phyloP scores from a whole-genome alignment of 2,113 vertebrate genomes.

The Herpetotheres cachinnans region DNA sequence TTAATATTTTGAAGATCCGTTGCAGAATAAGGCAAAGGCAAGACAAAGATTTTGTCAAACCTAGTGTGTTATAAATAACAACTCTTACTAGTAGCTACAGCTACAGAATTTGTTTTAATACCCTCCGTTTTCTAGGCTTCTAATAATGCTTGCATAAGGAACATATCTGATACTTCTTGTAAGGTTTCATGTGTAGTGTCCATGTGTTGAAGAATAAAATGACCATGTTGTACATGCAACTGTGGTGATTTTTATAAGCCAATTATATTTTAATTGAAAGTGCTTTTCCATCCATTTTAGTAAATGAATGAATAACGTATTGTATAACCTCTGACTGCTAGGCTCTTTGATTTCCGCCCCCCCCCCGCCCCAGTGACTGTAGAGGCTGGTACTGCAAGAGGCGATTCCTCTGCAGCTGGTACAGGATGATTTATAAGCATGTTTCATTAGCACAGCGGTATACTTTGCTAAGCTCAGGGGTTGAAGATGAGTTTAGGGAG shows the following conservation, averaged over 20 bases:
- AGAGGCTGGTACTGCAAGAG: slow-evolving; percentile 90
- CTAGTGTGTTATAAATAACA: not conserved
- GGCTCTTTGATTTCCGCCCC: slow-evolving; percentile 66
- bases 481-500: slow-evolving; percentile 14
- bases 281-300: slow-evolving; percentile 46
- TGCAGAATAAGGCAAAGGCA: not conserved
- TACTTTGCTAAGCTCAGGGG: slow-evolving; percentile 13
- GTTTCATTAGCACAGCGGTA: slow-evolving; percentile 30
- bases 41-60: not conserved
- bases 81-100: not conserved
- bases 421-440: slow-evolving; percentile 71
- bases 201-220: not conserved
- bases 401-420: slow-evolving; percentile 78
- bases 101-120: not conserved
- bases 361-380: slow-evolving; percentile 78
- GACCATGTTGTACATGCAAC: not conserved
- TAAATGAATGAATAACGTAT: slow-evolving; percentile 84
- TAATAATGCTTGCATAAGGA: not conserved
- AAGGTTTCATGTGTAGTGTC: not conserved
- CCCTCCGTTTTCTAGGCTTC: not conserved
- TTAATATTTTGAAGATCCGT: not conserved
- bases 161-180: not conserved
- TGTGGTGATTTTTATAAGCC: not conserved
- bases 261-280: slow-evolving; percentile 42
- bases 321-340: slow-evolving; percentile 75